These are phyloP conservation scores for Drosophila putrida DNA, from an alignment of 2,888 invertebrate species.

Conservation along the genomic window DNA sequence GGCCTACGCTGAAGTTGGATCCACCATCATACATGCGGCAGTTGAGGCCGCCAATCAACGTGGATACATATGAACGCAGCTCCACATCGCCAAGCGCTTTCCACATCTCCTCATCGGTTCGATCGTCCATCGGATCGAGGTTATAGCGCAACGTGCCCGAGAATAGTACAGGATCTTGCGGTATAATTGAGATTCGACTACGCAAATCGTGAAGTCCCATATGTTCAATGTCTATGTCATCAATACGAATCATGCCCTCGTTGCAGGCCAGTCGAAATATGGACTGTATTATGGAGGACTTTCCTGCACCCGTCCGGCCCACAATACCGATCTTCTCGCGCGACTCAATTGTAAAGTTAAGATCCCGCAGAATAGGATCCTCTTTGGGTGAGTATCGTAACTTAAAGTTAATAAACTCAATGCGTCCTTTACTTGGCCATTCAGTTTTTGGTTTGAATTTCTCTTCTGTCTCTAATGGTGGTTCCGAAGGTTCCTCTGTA, in stretches of 20 bases:
- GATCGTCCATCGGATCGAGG: slow-evolving; percentile 93
- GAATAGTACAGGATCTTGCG: slow-evolving; percentile 96
- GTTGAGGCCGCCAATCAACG: slow-evolving; percentile 87
- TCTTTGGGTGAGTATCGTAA: slow-evolving; percentile 90
- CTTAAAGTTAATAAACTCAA: slow-evolving; percentile 89
- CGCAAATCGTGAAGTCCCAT: slow-evolving; percentile 92
- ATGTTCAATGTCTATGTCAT: slow-evolving; percentile 89
- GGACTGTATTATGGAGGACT: slow-evolving; percentile 93
- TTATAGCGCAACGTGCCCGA: slow-evolving; percentile 94
- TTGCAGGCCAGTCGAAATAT: slow-evolving; percentile 93
- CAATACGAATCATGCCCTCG: slow-evolving; percentile 91
- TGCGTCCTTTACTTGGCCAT: slow-evolving; percentile 90
- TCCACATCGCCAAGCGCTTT: slow-evolving; percentile 92
- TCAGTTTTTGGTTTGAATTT: slow-evolving; percentile 85
- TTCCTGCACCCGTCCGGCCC: slow-evolving; percentile 95
- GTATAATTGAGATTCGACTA: slow-evolving; percentile 94
- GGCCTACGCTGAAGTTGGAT: slow-evolving; percentile 94
- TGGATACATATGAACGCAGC: slow-evolving; percentile 89
- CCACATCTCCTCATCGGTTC: slow-evolving; percentile 91
- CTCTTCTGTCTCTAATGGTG: slow-evolving; percentile 86
- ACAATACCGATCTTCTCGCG: slow-evolving; percentile 92
- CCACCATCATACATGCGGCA: slow-evolving; percentile 91
- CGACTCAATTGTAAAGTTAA: slow-evolving; percentile 88
- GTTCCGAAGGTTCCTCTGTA: slow-evolving; percentile 89
- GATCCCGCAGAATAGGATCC: slow-evolving; percentile 90